Conservation (phyloP, 2,797 vertebrate genomes). For the Macropodus opercularis region DNA sequence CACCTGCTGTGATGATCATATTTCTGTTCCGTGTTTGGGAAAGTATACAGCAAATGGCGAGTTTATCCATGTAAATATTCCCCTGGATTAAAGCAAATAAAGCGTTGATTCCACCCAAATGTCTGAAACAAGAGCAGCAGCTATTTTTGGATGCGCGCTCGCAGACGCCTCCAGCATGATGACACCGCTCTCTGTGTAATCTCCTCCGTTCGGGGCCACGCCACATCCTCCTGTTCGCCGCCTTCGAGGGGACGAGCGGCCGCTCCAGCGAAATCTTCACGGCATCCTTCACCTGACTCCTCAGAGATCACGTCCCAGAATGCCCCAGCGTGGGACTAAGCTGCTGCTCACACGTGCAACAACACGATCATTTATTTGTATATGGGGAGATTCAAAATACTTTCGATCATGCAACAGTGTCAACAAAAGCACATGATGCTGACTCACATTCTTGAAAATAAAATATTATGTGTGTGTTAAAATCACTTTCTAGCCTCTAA, state of each 20-base stretch:
- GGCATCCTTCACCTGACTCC: slow-evolving; percentile 24
- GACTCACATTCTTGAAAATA: neutral
- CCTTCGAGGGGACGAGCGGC: slow-evolving; percentile 30
- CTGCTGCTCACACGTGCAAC: neutral
- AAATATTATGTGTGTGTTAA: too few species aligned
- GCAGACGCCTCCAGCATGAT: slow-evolving; percentile 48
- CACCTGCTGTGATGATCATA: slow-evolving; percentile 1
- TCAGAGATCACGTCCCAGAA: slow-evolving; percentile 25
- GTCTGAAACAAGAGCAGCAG: slow-evolving; percentile 31
- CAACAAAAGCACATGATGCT: too few species aligned
- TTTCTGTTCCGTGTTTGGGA: slow-evolving; percentile 17
- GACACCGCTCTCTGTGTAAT: slow-evolving; percentile 67
- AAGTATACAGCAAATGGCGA: slow-evolving; percentile 48
- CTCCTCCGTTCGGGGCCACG: slow-evolving; percentile 48
- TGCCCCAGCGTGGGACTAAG: neutral
- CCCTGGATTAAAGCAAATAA: slow-evolving; percentile 36
- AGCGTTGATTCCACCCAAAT: slow-evolving; percentile 49
- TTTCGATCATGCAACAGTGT: too few species aligned
- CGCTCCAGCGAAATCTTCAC: slow-evolving; percentile 35
- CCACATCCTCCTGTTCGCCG: slow-evolving; percentile 49
- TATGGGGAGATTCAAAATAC: too few species aligned
- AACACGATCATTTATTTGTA: too few species aligned
- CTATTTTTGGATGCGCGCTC: slow-evolving; percentile 58
- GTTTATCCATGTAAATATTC: slow-evolving; percentile 40
- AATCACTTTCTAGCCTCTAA: neutral